Conservation (phyloP, 1,140 invertebrate species). For the Belonocnema kinseyi region DNA sequence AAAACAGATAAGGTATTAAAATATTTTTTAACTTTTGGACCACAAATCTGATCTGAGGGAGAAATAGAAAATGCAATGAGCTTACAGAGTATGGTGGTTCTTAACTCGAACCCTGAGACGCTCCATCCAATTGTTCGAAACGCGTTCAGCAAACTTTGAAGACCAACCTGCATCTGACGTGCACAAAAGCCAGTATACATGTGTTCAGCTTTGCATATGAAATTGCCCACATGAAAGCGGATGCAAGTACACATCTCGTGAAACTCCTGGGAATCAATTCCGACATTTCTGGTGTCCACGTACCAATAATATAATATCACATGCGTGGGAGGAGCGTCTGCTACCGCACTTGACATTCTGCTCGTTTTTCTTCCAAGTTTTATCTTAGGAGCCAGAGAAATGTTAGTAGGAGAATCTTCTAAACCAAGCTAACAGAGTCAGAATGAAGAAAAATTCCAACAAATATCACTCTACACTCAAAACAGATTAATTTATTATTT, state of each 20-base stretch:
- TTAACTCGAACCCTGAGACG: not conserved
- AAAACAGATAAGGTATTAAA: too few species aligned
- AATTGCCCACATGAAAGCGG: not conserved
- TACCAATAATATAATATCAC: not conserved
- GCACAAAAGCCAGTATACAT: not conserved
- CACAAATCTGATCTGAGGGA: not conserved
- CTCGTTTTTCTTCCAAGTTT: too few species aligned
- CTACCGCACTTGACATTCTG: not conserved
- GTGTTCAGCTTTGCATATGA: not conserved
- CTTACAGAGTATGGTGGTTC: not conserved
- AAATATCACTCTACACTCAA: too few species aligned
- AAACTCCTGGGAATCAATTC: not conserved
- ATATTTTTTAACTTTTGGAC: too few species aligned
- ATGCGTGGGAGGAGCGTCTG: not conserved
- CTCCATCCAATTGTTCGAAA: not conserved
- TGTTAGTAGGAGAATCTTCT: too few species aligned
- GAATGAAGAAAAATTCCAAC: too few species aligned
- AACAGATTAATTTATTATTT: too few species aligned
- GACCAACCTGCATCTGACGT: not conserved
- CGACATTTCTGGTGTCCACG: not conserved
- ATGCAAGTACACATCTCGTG: not conserved
- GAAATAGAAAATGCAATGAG: not conserved
- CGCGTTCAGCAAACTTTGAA: not conserved
- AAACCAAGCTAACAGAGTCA: too few species aligned
- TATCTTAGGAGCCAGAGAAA: too few species aligned